Base-by-base conservation (phyloP, 2,888 invertebrate genomes). In the Cheilosia impressa region DNA sequence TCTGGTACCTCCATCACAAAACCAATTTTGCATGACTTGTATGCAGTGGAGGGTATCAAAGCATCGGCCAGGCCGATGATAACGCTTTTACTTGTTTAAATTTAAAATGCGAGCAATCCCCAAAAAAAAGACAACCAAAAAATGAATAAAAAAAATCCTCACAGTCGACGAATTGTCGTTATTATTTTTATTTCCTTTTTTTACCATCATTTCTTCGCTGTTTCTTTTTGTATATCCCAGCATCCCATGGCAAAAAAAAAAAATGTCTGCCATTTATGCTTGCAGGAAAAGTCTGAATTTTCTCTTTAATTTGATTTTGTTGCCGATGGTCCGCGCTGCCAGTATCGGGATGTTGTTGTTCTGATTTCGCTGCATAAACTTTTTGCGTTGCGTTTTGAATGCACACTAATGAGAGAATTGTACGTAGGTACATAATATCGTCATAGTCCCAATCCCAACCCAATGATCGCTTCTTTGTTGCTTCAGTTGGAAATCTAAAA, bases 241-340 rank as follows among this genome's bases (percentile, higher is more conserved):
- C 63, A 53, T 45, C 19, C 45, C 63, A 19, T 7, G 9, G 31
- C 19, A 15, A 31, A 27, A 6, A 22, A 52, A 60, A 68, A 50
- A 62, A 73, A 80, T 73, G 50, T 60, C 66, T 73, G 68, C 66
- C 60, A 66, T 55, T 73, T 68, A 47, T 80, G 66, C 73, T 60
- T 53, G 22, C 45, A 73, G 72, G 17, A 75, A 50, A 68, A 15
- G 27, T 24, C 41, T 73, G 73, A n/a, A n/a, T n/a, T n/a, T n/a
- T 47, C 53, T 68, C 66, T 73, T 73, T 68, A 80, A 80, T 80
- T 66, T 75, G 60, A 80, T 80, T 80, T 73, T 38, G 13, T 38
- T 38, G 58, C 65, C 24, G 43, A 52, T 58, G 53, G 66, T 41
- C 41, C 41, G 17, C 10, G 19, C 43, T 43, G 19, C 27, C n/a